phyloP scores from a whole-genome alignment of 1,140 invertebrate genomes.

The Luehdorfia chinensis region DNA sequence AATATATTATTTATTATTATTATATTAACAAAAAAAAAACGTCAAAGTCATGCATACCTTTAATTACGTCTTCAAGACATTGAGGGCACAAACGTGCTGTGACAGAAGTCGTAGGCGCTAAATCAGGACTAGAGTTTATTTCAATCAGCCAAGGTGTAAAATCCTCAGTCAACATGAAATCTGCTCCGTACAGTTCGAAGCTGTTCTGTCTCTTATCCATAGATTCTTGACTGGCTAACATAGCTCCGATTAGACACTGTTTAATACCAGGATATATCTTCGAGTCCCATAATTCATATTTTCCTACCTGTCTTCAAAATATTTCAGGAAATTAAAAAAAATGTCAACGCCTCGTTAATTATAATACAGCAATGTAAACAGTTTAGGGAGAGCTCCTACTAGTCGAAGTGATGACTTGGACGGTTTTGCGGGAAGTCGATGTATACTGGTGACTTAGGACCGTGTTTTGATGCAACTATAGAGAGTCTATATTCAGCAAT shows the following conservation, averaged over 20 bases:
- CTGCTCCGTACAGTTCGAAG: slow-evolving; percentile 95
- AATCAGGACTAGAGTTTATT: slow-evolving; percentile 95
- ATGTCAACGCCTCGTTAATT: neutral
- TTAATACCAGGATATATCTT: slow-evolving; percentile 94
- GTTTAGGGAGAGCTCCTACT: too few relatives aligned
- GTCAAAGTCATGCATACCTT: slow-evolving; percentile 81
- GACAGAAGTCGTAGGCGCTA: slow-evolving; percentile 92
- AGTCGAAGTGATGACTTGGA: too few relatives aligned
- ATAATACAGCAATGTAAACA: too few relatives aligned
- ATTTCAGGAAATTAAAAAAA: slow-evolving; percentile 35
- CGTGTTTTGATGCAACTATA: too few relatives aligned
- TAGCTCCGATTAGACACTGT: slow-evolving; percentile 90
- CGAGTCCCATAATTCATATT: slow-evolving; percentile 86
- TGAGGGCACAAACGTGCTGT: slow-evolving; percentile 91
- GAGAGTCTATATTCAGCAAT: too few relatives aligned
- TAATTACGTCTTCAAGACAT: slow-evolving; percentile 93
- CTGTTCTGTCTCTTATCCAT: slow-evolving; percentile 92
- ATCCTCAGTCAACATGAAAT: slow-evolving; percentile 95
- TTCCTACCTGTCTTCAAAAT: slow-evolving; percentile 80
- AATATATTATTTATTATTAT: neutral
- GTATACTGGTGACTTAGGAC: too few relatives aligned
- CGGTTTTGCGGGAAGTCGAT: too few relatives aligned
- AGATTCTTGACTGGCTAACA: slow-evolving; percentile 90
- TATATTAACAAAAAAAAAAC: neutral
- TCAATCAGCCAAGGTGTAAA: slow-evolving; percentile 95